Evolutionary conservation across 2,113 vertebrate genomes (phyloP), one percentile per base, ranked within the genome.

Genomic region (Motacilla tschutschensis): DNA sequence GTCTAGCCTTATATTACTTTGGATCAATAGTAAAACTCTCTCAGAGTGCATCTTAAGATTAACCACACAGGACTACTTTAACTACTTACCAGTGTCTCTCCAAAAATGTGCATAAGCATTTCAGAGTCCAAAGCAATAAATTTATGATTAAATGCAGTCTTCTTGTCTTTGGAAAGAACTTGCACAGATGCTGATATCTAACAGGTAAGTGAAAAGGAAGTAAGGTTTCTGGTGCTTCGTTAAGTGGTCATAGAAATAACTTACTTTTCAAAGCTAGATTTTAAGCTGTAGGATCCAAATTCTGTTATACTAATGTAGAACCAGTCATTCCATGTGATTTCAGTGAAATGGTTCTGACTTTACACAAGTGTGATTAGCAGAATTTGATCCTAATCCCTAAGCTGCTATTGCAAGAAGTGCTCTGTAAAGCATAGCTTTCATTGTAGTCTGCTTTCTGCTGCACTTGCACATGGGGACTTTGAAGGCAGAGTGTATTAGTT

Each of bases 341-440:
- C 70, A 74, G 55, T 47, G 87, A 88, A 83, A 87, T 44, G 40
- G 76, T 55, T 96, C 54, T 79, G 85, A 81, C 72, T 93, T 88
- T 86, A 88, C 83, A 88, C 47, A 51, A 48, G 72, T 70, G 44
- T 89, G 86, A 90, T 88, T 93, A 94, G 63, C 85, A 92, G 74
- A 91, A 80, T 91, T 87, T 91, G 89, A 92, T 89, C 88, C 89
- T 93, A 89, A 91, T 92, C 89, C 92, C 83, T 89, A 89, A 94
- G 59, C 55, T 79, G 90, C 86, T 93, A 55, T 83, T 87, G 84
- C 87, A 92, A 84, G 87, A 92, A 90, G 89, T 89, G 91, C 78
- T 94, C 78, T 87, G 85, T 71, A 93, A 95, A 90, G 79, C 86
- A 88, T 85, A 85, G 87, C 88, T 78, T 91, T 80, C 86, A 79